Base-by-base conservation (phyloP, 2,888 invertebrate species). In the Sturmia bella region DNA sequence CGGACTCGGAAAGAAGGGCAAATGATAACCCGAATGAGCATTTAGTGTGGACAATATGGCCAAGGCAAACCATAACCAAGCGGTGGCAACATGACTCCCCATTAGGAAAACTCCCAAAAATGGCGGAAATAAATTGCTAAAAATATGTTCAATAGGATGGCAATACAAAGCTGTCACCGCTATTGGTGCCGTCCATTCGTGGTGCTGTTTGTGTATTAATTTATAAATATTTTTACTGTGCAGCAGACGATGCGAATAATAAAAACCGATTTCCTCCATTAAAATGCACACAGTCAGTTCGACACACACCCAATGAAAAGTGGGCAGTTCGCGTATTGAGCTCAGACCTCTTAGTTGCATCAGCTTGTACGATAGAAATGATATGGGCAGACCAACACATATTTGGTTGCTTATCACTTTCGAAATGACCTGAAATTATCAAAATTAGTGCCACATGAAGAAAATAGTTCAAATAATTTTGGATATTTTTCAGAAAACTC, bases 111-210 rank as follows among this genome's bases (percentile, higher is more conserved):
- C 95, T 85, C 96, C 96, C 79, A 96, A 88, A 85, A 95, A 93
- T 3, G 95, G 94, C 21, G 96, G 96, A 75, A 96, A 85, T 74
- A 96, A 89, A 91, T 96, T 96, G 56, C 95, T 95, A 83, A 96
- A 92, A 73, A 96, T 91, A 89, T 96, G 96, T 87, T 94, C 94
- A 52, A 95, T 89, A 0, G 96, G 96, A 91, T 96, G 96, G 85
- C 95, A 95, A 89, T 96, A 96, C 50, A 96, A 92, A 13, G 95
- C 94, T 0, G 95, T 94, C 3, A 96, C 94, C n/a, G 96, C 95
- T 66, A 97, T 94, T 0, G 97, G 96, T 0, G 96, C 95, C 1
- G 95, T 96, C 96, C 96, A 97, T 89, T 97, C 96, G 86, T 97
- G 97, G 89, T 97, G 97, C 85, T 94, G 93, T 89, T 97, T 97